Evolutionary conservation across 1,140 invertebrate species (phyloP).

Genomic region (Oryctes rhinoceros): DNA sequence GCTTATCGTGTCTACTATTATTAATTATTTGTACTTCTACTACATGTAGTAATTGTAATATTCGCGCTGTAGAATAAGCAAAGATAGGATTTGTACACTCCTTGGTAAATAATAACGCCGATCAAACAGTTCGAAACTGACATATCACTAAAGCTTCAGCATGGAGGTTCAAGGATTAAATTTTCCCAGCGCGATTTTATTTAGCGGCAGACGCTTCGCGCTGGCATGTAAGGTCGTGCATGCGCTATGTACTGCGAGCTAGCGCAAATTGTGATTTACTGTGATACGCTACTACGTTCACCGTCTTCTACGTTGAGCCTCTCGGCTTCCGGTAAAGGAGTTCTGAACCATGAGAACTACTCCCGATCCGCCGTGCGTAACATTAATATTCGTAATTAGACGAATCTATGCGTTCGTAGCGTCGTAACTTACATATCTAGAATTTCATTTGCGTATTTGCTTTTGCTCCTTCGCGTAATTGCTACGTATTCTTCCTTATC

Average conservation of each 20-base stretch:
- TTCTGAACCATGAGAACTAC: slow-evolving; percentile 34
- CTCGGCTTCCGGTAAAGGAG: slow-evolving; percentile 17
- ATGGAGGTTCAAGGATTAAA: slow-evolving; percentile 16
- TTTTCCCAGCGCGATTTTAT: slow-evolving; percentile 18
- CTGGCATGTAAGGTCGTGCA: slow-evolving; percentile 4
- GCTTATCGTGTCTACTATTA: no score
- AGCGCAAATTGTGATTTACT: slow-evolving; percentile 34
- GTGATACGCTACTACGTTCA: neutral
- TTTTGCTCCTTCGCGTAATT: slow-evolving; percentile 8
- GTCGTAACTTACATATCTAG: slow-evolving; percentile 1
- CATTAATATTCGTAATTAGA: slow-evolving; percentile 37
- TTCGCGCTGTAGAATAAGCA: no score
- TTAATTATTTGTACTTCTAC: no score
- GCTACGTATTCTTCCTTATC: neutral
- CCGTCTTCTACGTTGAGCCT: neutral
- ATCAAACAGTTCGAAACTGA: neutral
- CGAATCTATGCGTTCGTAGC: slow-evolving; percentile 16
- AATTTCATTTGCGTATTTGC: slow-evolving; percentile 13
- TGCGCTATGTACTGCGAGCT: neutral
- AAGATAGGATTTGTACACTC: no score
- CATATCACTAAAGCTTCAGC: neutral
- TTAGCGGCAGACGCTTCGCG: neutral
- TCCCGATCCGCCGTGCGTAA: neutral
- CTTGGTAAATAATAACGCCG: neutral
- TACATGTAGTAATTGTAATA: no score